phyloP scores from a whole-genome alignment of 2,888 invertebrate genomes.

The Beris morrisii region DNA sequence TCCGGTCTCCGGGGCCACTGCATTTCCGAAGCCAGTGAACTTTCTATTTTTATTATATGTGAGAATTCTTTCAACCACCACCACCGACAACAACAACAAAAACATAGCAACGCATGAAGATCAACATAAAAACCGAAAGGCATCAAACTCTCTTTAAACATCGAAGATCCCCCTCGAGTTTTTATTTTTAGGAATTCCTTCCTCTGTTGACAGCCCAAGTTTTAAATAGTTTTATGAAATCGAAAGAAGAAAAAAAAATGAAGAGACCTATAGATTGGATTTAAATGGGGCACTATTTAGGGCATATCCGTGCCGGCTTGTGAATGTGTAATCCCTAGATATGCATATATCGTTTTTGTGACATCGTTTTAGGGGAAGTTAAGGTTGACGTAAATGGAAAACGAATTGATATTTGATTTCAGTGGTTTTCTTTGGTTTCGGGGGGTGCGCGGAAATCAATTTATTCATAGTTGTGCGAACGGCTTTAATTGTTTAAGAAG shows the following conservation, averaged over 20 bases:
- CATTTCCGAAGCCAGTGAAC: slow-evolving; percentile 30
- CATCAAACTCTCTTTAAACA: slow-evolving; percentile 15
- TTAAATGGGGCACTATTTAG: slow-evolving; percentile 25
- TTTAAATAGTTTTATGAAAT: slow-evolving; percentile 12
- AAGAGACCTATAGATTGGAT: slow-evolving; percentile 7
- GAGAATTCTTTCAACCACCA: slow-evolving; percentile 8
- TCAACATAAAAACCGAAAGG: slow-evolving; percentile 8
- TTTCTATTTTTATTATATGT: slow-evolving; percentile 22
- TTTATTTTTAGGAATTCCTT: slow-evolving; percentile 31
- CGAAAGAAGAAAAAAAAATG: not conserved
- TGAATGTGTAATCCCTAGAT: not conserved
- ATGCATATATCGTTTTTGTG: not conserved
- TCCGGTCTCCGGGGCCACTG: slow-evolving; percentile 28
- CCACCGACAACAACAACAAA: slow-evolving; percentile 7
- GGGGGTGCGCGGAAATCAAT: too few relatives aligned
- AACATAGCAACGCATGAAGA: not conserved
- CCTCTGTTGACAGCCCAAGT: slow-evolving; percentile 22
- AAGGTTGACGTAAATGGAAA: slow-evolving; percentile 26
- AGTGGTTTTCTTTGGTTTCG: slow-evolving; percentile 9
- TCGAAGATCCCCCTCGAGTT: slow-evolving; percentile 30
- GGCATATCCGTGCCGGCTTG: slow-evolving; percentile 1
- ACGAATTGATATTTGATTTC: slow-evolving; percentile 24
- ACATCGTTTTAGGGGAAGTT: slow-evolving; percentile 13
- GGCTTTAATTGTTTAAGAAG: slow-evolving; percentile 1
- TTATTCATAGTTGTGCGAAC: not conserved